Evolutionary conservation across 2,888 invertebrate species (phyloP), one percentile per base, ranked within the genome.

Genomic region (Acanthacorydalis orientalis): DNA sequence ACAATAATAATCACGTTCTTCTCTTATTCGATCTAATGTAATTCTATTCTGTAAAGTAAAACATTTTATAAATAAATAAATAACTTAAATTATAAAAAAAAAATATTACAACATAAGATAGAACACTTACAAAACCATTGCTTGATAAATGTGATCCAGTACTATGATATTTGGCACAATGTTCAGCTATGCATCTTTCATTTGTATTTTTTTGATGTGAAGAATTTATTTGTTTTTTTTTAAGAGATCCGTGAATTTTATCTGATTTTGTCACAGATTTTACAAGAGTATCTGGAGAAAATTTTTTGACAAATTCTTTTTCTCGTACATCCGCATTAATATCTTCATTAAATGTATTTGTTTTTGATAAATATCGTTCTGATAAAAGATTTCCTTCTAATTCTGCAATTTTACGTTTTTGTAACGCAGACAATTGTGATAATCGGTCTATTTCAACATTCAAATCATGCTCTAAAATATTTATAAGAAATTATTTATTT

Each of bases 381-480:
- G 23, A 23, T 23, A 47, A 47, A 10, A 53, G 50, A 48, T 54
- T 53, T 47, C 57, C 59, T 57, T 72, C 68, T 48, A 72, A 57
- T 54, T 72, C 69, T 14, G 64, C 60, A 50, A 73, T 64, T 57
- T 60, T 64, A 45, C 65, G 58, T 55, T 64, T 70, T 47, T 69
- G 68, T 43, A 58, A 56, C 7, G 65, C 64, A 47, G 65, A 66
- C 48, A 64, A 57, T 54, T 64, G 64, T 14, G 63, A 59, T 48
- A 74, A 56, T 53, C 65, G 61, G 55, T 70, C 70, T 47, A 74
- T 69, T 60, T 74, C 71, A 52, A 63, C 53, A 55, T 69, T 73
- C 52, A 74, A 64, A 39, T 46, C 46, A 7, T 39, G 39, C 12
- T 46, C 46, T 46, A 39, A 39, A 39, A 38, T 11, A 46, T 12